Percentiles rank a stretch among this genome's conserved stretches.
These are phyloP conservation scores for Eustalomyia histrio DNA, from an alignment of 2,888 invertebrate genomes.

Conservation along the genomic window DNA sequence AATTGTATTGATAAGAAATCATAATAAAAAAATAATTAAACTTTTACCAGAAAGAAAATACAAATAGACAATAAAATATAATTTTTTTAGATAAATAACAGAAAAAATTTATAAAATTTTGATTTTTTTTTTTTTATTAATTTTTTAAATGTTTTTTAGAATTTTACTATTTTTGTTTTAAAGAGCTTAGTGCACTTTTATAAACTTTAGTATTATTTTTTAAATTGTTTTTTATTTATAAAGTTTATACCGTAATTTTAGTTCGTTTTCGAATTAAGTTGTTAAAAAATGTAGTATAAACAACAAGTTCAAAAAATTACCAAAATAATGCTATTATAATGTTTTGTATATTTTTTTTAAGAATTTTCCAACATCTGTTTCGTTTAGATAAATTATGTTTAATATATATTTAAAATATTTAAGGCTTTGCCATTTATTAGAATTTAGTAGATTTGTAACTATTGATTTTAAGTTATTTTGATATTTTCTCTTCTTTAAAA, in stretches of 20 bases:
- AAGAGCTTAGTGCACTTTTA: slow-evolving; percentile 41
- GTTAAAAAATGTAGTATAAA: too few species aligned
- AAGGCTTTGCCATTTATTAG: slow-evolving; percentile 44
- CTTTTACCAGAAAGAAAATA: slow-evolving; percentile 47
- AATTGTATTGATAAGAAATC: slow-evolving; percentile 26
- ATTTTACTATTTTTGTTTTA: slow-evolving; percentile 25
- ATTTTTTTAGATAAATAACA: slow-evolving; percentile 35
- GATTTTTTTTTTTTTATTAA: background rate
- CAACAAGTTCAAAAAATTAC: too few species aligned
- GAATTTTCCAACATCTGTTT: slow-evolving; percentile 24
- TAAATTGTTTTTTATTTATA: slow-evolving; percentile 25
- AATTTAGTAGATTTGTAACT: slow-evolving; percentile 11
- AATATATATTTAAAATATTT: slow-evolving; percentile 8
- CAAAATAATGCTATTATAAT: too few species aligned
- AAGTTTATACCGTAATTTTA: too few species aligned
- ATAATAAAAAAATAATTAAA: slow-evolving; percentile 23
- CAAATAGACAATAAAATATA: slow-evolving; percentile 46
- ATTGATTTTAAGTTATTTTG: slow-evolving; percentile 15
- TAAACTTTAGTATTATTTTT: slow-evolving; percentile 9
- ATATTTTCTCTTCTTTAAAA: slow-evolving; percentile 10
- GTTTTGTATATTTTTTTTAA: slow-evolving; percentile 8
- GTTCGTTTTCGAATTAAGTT: too few species aligned
- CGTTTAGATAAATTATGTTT: slow-evolving; percentile 20
- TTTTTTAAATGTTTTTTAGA: too few species aligned
- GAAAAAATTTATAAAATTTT: slow-evolving; percentile 30